A percentile compares a stretch with the other conserved stretches of the same genome.
Conservation (phyloP, 2,888 invertebrate species). For the Oligia latruncula region DNA sequence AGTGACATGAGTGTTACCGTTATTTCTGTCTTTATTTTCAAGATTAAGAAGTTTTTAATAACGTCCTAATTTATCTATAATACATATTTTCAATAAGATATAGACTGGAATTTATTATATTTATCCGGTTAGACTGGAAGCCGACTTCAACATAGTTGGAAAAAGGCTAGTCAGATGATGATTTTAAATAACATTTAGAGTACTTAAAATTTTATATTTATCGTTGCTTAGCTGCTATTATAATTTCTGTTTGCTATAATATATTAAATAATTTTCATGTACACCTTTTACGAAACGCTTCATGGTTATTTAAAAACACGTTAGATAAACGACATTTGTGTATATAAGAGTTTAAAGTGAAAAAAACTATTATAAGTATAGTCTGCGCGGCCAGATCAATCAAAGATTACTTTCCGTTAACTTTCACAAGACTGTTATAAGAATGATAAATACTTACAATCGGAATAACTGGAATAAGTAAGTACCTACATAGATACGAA, state of each 20-base stretch:
- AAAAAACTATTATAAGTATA: conserved; percentile 12
- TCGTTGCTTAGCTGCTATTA: neutral
- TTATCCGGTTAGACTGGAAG: no score
- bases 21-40: conserved; percentile 26
- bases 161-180: no score
- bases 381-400: conserved; percentile 29
- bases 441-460: conserved; percentile 15
- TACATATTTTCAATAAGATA: neutral
- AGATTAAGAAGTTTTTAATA: neutral
- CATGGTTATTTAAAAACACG: conserved; percentile 29
- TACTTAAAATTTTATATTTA: neutral
- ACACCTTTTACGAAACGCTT: conserved; percentile 6
- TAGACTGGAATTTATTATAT: no score
- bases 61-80: neutral
- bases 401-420: conserved; percentile 42
- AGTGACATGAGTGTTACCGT: conserved; percentile 26
- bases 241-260: neutral
- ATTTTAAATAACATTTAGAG: neutral
- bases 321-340: neutral
- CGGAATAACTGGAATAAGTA: conserved; percentile 32
- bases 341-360: neutral
- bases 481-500: conserved; percentile 18
- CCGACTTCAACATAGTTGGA: no score
- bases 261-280: conserved; percentile 11
- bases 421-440: conserved; percentile 45